Base-by-base conservation (phyloP, 2,797 vertebrate genomes). In the Pelochelys cantorii region DNA sequence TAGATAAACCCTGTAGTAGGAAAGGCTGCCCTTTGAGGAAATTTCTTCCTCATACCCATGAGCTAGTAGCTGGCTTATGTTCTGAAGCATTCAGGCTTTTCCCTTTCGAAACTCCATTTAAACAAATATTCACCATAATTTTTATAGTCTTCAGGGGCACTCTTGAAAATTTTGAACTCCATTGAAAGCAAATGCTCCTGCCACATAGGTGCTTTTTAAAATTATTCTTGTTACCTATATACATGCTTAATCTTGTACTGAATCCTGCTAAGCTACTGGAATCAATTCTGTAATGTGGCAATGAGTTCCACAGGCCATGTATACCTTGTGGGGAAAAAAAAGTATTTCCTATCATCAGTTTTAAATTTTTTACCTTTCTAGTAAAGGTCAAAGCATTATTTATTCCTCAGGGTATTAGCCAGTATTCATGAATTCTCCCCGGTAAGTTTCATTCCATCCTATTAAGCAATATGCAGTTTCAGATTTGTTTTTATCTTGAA, bases 321-420 rank as follows among this genome's bases (percentile, higher is more conserved):
- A 93, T 84, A 87, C 27, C 62, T 71, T 34, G 77, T 88, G 85
- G 37, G 23, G 7, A 3, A 42, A 29, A 92, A 57, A 81, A 89
- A 86, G 85, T 91, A 94, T 87, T 90, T 92, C 81, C 88, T 52
- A 84, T 23, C 79, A 94, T 79, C 48, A 83, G 81, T 23, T 65
- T 65, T 65, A 91, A 62, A 87, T 89, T 85, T 65, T 65, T 31
- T n/a, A 15, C 31, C 62, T 18, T 15, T n/a, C 31, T 15, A n/a
- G 15, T 81, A 83, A 79, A 81, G 42, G 90, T 92, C 79, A 93
- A 95, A 79, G 5, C 1, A 62, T 42, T 95, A 71, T n/a, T 48
- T 48, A 48, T 83, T 65, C 84, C 78, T 93, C 85, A 87, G 94
- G 92, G 54, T n/a, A 87, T 74, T 94, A 42, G 92, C 71, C 37